Evolutionary conservation across 2,797 vertebrate species (phyloP).

Genomic region (Trichosurus vulpecula): DNA sequence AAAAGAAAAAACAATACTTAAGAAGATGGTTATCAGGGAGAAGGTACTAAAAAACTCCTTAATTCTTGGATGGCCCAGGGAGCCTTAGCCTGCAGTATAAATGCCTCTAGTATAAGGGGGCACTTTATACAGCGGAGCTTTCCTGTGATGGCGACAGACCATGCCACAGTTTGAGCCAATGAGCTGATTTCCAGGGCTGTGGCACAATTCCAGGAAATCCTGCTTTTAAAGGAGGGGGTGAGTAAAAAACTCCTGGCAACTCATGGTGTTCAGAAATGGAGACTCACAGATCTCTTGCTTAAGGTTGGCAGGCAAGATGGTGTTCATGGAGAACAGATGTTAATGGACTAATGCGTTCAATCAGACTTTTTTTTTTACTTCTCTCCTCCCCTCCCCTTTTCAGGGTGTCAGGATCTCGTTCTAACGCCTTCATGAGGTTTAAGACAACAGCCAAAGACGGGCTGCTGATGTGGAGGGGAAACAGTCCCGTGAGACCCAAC

Average conservation of each 20-base stretch:
- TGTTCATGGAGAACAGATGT: background rate
- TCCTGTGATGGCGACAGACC: background rate
- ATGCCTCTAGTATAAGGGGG: background rate
- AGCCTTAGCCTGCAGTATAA: background rate
- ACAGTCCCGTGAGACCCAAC: slow-evolving; percentile 92
- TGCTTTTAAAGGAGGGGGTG: background rate
- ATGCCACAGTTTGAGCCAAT: background rate
- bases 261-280: background rate
- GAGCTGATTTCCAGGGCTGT: background rate
- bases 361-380: background rate
- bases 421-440: slow-evolving; percentile 95
- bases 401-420: slow-evolving; percentile 94
- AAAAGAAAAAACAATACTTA: background rate
- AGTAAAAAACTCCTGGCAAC: background rate
- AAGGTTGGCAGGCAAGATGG: background rate
- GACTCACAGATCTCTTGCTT: background rate
- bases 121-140: rapidly evolving
- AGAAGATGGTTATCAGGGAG: background rate
- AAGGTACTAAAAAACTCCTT: background rate
- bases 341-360: background rate
- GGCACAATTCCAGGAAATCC: rapidly evolving
- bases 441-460: slow-evolving; percentile 94
- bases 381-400: background rate
- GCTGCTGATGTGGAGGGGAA: slow-evolving; percentile 94
- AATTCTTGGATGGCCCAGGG: background rate